These are phyloP conservation scores for Cebidichthys violaceus DNA, from an alignment of 2,113 vertebrate species.

Conservation along the genomic window DNA sequence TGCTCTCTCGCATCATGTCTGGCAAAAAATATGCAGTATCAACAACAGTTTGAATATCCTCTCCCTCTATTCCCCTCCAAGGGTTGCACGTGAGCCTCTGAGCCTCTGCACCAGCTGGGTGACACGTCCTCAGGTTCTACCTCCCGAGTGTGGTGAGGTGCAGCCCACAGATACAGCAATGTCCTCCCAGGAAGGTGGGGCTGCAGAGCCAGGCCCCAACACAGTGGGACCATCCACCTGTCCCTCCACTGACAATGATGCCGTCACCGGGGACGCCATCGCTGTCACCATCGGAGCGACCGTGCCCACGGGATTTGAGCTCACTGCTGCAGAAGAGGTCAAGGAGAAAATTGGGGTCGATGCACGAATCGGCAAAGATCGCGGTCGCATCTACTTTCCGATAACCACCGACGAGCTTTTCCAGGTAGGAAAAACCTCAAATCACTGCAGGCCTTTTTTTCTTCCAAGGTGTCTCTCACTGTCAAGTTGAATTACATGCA, in stretches of 20 bases:
- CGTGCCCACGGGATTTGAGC: conserved; percentile 95
- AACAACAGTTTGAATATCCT: neutral
- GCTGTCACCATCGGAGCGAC: conserved; percentile 91
- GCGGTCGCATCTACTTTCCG: conserved; percentile 95
- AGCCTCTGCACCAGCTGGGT: neutral
- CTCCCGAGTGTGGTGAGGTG: neutral
- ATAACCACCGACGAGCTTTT: conserved; percentile 86
- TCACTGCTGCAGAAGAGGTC: conserved; percentile 93
- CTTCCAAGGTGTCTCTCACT: neutral
- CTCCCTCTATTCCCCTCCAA: neutral
- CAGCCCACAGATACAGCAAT: conserved; percentile 45
- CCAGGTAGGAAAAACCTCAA: conserved; percentile 81
- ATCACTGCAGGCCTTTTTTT: neutral
- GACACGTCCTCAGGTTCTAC: neutral
- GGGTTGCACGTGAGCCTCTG: neutral
- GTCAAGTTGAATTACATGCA: neutral
- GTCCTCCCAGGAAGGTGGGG: conserved; percentile 54
- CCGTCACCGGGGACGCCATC: conserved; percentile 47
- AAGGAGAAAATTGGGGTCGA: conserved; percentile 90
- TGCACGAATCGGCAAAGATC: conserved; percentile 90
- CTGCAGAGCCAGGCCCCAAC: conserved; percentile 23
- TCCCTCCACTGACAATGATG: conserved; percentile 23
- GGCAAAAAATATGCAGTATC: neutral
- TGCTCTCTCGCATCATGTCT: neutral
- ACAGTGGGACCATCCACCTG: neutral